Percentiles rank a stretch among this genome's conserved stretches.
These are phyloP conservation scores for Falco punctatus DNA, from an alignment of 2,113 vertebrate genomes.

Conservation along the genomic window DNA sequence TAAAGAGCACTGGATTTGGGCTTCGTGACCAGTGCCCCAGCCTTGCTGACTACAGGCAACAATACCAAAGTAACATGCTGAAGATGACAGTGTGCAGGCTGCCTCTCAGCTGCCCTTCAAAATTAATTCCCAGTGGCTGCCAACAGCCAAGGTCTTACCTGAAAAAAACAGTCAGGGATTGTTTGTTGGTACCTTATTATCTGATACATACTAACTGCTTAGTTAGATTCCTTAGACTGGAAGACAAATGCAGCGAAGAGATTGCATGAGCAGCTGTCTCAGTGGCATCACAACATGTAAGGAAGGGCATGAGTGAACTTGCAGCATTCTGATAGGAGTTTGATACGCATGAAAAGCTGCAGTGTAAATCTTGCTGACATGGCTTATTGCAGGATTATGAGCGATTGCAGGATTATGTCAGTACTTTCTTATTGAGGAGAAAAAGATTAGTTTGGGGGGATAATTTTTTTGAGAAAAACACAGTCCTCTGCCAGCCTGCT, in stretches of 20 bases:
- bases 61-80: not conserved
- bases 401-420: not conserved
- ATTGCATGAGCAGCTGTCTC: not conserved
- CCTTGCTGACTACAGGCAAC: not conserved
- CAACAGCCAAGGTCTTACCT: not conserved
- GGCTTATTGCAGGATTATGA: not conserved
- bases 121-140: fast-evolving
- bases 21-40: fast-evolving
- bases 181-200: not conserved
- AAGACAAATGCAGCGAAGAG: not conserved
- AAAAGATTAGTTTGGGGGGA: not conserved
- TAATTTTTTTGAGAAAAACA: not conserved
- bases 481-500: not conserved
- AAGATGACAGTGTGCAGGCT: not conserved
- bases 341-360: not conserved
- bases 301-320: not conserved
- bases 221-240: not conserved
- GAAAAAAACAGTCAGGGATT: not conserved
- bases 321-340: not conserved
- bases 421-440: not conserved
- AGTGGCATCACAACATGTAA: not conserved
- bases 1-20: not conserved
- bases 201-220: not conserved
- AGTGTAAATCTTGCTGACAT: not conserved
- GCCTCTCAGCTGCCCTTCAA: not conserved